Base-by-base conservation (phyloP, 2,888 invertebrate genomes). In the Drosophila stalkeri region DNA sequence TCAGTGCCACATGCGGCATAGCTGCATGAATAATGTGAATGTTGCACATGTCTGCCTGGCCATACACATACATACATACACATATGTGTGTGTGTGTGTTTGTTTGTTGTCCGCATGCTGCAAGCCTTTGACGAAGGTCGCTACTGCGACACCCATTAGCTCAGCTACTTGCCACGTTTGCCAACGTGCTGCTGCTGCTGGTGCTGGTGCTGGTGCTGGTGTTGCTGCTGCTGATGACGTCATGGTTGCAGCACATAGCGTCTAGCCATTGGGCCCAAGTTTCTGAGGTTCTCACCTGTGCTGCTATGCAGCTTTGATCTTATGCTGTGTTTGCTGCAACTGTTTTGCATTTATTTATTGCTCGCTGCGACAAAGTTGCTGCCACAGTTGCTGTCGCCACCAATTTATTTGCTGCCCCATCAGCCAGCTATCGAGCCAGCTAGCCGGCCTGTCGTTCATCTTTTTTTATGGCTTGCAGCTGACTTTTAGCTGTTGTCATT, bases 11-110 rank as follows among this genome's bases (percentile, higher is more conserved):
- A 82, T 81, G 81, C 76, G 72, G 82, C 85, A 49, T 49, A 77
- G 78, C 69, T 89, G 88, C 85, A 85, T 85, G 89, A 79, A 90
- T 90, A 85, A 85, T 85, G 90, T 76, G 78, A 59, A 76, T 75
- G 55, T 56, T 35, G 33, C 61, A 55, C 35, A 55, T 41, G 35
- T 55, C 39, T 23, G 44, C 20, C 16, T 33, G 7, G 33, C 33
- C 14, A 16, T 11, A 14, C 33, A 14, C 33, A 35, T 11, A 11
- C 33, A 14, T 4, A 12, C 14, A 4, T 5, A 14, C 16, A 2
- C 27, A 14, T 7, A 9, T 23, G 8, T 60, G 54, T 54, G 44
- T 68, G 43, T 51, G 9, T 55, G 37, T 71, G n/a, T 63, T 33
- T 33, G n/a, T 60, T 11, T 63, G 51, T 56, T 56, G 55, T 72